Conservation (phyloP, 2,113 vertebrate species). For the Salvelinus fontinalis region DNA sequence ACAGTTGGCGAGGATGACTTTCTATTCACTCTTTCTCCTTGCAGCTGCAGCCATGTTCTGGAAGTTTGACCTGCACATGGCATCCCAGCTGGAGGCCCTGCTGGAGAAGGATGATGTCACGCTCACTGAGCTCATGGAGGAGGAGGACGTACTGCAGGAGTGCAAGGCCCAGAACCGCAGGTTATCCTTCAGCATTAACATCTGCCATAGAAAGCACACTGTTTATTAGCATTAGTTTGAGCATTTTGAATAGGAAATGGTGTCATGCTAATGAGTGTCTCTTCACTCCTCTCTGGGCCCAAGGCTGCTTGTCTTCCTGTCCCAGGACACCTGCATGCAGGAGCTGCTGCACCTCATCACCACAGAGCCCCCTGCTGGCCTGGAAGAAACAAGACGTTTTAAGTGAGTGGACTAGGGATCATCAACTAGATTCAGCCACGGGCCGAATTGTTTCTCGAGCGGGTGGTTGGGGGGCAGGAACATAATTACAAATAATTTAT, state of each 20-base stretch:
- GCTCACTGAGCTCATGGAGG: conserved; percentile 89
- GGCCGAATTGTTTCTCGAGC: no score
- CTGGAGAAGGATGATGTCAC: conserved; percentile 93
- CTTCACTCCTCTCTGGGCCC: conserved; percentile 24
- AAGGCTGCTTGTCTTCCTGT: conserved; percentile 89
- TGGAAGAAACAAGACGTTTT: conserved; percentile 95
- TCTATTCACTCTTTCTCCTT: conserved; percentile 57
- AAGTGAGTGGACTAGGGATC: conserved; percentile 78
- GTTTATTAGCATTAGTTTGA: not conserved
- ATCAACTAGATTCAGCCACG: no score
- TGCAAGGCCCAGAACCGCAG: conserved; percentile 95
- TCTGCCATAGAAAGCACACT: not conserved
- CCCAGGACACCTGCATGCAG: conserved; percentile 89
- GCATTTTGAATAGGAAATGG: not conserved
- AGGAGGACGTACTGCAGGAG: conserved; percentile 95
- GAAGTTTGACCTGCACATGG: conserved; percentile 95
- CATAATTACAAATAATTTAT: no score
- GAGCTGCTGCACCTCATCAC: conserved; percentile 90
- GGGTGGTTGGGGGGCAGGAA: no score
- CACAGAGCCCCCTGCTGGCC: conserved; percentile 87
- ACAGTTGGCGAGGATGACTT: no score
- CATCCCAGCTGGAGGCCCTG: conserved; percentile 93
- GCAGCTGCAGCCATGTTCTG: conserved; percentile 87
- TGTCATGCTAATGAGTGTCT: not conserved
- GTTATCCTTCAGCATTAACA: conserved; percentile 35